Evolutionary conservation across 2,888 invertebrate genomes (phyloP).

Genomic region (Parochlus steinenii): DNA sequence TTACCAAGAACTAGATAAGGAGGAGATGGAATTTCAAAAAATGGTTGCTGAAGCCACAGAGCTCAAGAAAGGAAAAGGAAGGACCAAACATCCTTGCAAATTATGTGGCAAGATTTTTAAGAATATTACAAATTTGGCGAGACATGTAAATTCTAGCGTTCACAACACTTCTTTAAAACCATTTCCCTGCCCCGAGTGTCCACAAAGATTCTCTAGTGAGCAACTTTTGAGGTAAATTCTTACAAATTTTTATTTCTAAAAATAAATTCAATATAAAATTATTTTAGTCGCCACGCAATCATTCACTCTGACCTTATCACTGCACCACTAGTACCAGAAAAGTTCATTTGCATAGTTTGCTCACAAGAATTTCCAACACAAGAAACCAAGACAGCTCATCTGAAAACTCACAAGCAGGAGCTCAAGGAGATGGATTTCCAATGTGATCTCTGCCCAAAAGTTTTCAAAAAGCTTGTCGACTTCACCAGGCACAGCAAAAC

Average conservation of each 20-base stretch:
- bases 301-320: slow-evolving; percentile 7
- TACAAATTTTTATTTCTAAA: too few relatives aligned
- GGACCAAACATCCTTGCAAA: background rate
- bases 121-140: slow-evolving; percentile 2
- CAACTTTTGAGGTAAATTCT: too few relatives aligned
- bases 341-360: slow-evolving; percentile 5
- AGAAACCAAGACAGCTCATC: slow-evolving; percentile 31
- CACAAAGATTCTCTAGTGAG: slow-evolving; percentile 1
- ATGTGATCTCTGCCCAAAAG: slow-evolving; percentile 31
- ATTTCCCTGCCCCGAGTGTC: slow-evolving; percentile 4
- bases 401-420: slow-evolving; percentile 18
- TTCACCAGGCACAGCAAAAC: slow-evolving; percentile 32
- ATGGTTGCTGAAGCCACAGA: background rate
- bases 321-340: background rate
- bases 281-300: slow-evolving; percentile 8
- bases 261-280: too few relatives aligned
- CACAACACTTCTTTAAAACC: slow-evolving; percentile 6
- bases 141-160: slow-evolving; percentile 9
- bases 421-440: slow-evolving; percentile 17
- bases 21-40: too few relatives aligned
- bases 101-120: background rate
- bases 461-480: slow-evolving; percentile 26
- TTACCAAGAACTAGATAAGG: too few relatives aligned
- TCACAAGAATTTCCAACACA: slow-evolving; percentile 19
- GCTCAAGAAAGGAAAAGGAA: background rate